Evolutionary conservation across 2,888 invertebrate genomes (phyloP).

Genomic region (Agrochola litura): DNA sequence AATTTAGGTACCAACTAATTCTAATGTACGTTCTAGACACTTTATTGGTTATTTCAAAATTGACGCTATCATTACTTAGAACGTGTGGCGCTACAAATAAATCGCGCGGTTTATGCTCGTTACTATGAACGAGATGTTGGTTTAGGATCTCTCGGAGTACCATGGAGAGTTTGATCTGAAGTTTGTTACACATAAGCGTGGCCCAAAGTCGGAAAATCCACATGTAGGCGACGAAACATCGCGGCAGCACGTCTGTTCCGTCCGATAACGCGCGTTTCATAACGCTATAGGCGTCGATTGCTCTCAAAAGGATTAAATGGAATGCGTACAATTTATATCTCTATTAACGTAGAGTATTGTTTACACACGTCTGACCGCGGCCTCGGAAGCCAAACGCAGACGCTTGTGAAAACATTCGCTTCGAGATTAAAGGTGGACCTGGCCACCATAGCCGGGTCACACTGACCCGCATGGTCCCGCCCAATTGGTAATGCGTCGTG

Average conservation of each 20-base stretch:
- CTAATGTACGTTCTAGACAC: constrained; percentile 77
- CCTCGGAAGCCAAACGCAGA: constrained; percentile 83
- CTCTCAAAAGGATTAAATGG: constrained; percentile 87
- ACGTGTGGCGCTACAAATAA: constrained; percentile 59
- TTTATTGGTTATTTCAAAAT: constrained; percentile 77
- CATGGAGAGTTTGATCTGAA: constrained; percentile 71
- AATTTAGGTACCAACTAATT: constrained; percentile 76
- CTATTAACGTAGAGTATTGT: constrained; percentile 89
- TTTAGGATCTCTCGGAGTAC: constrained; percentile 72
- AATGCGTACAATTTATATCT: constrained; percentile 89
- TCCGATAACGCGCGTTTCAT: constrained; percentile 82
- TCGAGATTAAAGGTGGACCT: constrained; percentile 88
- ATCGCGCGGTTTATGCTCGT: constrained; percentile 54
- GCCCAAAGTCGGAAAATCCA: constrained; percentile 66
- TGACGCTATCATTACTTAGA: constrained; percentile 67
- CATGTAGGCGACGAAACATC: constrained; percentile 60
- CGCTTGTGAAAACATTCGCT: constrained; percentile 87
- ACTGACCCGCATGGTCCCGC: constrained; percentile 69
- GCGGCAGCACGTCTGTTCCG: constrained; percentile 73
- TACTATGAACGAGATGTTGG: constrained; percentile 71
- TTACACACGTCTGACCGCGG: constrained; percentile 85
- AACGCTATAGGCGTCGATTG: constrained; percentile 81
- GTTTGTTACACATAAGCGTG: constrained; percentile 61
- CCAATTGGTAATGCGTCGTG: constrained; percentile 56
- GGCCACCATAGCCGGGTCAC: constrained; percentile 74